Percentiles rank a stretch among this genome's conserved stretches.
Conservation (phyloP, 1,140 invertebrate species). For the Stegodyphus mimosarum region DNA sequence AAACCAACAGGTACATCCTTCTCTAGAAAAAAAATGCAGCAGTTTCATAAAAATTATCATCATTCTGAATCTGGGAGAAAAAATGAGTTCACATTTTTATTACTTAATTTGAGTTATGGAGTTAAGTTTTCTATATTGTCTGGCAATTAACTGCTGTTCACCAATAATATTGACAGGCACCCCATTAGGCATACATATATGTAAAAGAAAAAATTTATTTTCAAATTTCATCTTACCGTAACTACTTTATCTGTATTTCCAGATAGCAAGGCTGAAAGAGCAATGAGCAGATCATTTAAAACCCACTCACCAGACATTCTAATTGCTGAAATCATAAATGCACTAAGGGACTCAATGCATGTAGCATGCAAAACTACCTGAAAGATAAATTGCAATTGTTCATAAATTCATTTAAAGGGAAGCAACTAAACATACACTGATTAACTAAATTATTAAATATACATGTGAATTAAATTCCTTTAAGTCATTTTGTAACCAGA, state of each 20-base stretch:
- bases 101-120: no score
- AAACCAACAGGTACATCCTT: no score
- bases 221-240: background rate
- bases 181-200: background rate
- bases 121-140: background rate
- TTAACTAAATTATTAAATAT: background rate
- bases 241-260: background rate
- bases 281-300: conserved; percentile 6
- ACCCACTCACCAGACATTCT: conserved; percentile 31
- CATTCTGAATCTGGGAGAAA: background rate
- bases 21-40: no score
- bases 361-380: background rate
- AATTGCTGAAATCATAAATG: conserved; percentile 1
- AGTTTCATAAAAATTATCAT: background rate
- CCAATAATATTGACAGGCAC: background rate
- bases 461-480: background rate
- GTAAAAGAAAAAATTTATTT: background rate
- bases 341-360: background rate
- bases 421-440: background rate
- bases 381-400: background rate
- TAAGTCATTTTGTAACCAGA: no score
- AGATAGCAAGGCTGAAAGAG: conserved; percentile 6
- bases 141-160: background rate
- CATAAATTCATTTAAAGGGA: background rate
- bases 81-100: no score